Evolutionary conservation across 2,113 vertebrate species (phyloP).

Genomic region (Talpa occidentalis): DNA sequence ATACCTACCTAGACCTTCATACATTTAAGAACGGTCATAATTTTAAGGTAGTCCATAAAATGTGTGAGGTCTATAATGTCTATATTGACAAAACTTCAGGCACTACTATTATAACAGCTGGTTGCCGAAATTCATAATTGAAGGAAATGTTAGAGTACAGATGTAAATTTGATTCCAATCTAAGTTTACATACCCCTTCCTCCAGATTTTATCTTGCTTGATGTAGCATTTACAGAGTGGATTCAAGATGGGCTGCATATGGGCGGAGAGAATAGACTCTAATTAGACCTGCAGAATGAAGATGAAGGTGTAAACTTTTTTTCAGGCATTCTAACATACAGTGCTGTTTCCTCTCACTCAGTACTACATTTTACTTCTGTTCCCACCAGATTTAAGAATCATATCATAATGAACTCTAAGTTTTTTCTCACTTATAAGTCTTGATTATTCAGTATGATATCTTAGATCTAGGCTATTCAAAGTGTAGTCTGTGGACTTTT

Average conservation of each 20-base stretch:
- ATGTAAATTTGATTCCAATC: not conserved
- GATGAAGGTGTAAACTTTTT: not conserved
- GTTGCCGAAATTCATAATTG: not conserved
- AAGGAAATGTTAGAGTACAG: not conserved
- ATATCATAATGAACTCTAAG: not conserved
- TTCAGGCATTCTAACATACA: not conserved
- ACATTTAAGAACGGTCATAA: not conserved
- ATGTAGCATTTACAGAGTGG: not conserved
- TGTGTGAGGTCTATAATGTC: not conserved
- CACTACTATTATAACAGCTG: not conserved
- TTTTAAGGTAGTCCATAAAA: not conserved
- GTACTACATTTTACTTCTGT: not conserved
- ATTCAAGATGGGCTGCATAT: not conserved
- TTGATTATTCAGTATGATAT: not conserved
- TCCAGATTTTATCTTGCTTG: not conserved
- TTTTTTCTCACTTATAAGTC: not conserved
- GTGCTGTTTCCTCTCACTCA: not conserved
- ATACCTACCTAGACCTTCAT: not conserved
- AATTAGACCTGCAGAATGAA: not conserved
- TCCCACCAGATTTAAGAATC: not conserved
- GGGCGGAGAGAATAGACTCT: not conserved
- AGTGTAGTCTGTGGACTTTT: not conserved
- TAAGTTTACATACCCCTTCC: not conserved
- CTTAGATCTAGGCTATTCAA: not conserved
- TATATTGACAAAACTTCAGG: not conserved